phyloP scores from a whole-genome alignment of 2,113 vertebrate species.

The Patagioenas fasciata region DNA sequence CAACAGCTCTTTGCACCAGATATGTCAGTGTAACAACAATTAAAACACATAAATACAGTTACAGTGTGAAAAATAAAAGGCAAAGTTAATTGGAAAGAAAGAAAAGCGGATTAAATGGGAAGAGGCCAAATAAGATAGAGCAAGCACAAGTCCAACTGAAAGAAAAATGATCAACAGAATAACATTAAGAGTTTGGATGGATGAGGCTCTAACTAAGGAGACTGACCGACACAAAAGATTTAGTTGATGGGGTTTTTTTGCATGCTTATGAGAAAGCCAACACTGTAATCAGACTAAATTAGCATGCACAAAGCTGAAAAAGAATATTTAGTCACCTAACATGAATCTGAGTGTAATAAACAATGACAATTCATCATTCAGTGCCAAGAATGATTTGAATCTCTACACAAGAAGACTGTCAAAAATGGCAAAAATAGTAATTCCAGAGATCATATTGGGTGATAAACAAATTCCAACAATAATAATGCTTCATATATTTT shows the following conservation, averaged over 20 bases:
- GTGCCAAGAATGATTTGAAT: conserved; percentile 64
- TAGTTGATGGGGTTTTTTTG: background rate
- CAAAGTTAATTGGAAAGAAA: background rate
- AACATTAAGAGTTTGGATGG: background rate
- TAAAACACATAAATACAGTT: background rate
- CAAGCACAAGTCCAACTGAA: background rate
- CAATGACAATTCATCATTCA: conserved; percentile 39
- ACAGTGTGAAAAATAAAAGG: conserved; percentile 15
- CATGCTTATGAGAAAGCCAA: conserved; percentile 35
- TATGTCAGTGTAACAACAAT: background rate
- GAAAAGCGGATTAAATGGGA: conserved; percentile 18
- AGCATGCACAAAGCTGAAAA: conserved; percentile 39
- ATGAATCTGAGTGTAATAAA: conserved; percentile 52
- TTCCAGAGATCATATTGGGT: conserved; percentile 47
- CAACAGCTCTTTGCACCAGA: background rate
- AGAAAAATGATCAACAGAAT: background rate
- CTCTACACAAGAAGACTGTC: conserved; percentile 37
- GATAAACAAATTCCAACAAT: conserved; percentile 56
- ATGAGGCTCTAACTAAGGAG: conserved; percentile 16
- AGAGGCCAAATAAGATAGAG: background rate
- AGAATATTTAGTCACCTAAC: conserved; percentile 54
- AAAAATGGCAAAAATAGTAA: conserved; percentile 61
- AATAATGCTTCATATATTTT: conserved; percentile 34
- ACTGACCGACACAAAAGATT: conserved; percentile 7
- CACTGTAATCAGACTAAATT: conserved; percentile 44